Evolutionary conservation across 2,113 vertebrate genomes (phyloP).

Genomic region (Corythoichthys haematopterus): DNA sequence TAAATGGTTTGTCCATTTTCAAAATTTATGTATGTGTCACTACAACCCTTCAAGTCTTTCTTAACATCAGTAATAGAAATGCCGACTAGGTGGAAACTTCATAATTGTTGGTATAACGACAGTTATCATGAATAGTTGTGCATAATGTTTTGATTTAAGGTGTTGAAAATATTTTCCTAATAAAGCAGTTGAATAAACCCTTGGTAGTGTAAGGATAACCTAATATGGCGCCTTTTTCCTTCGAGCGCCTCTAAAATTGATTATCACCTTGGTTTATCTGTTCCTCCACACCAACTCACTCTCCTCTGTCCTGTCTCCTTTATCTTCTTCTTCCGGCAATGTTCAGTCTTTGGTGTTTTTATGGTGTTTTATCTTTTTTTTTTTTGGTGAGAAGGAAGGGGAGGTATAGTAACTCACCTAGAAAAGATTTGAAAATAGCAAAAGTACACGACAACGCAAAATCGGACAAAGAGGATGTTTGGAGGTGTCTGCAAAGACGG

Average conservation of each 20-base stretch:
- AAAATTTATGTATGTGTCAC: background rate
- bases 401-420: constrained; percentile 16
- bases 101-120: background rate
- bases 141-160: too few relatives aligned
- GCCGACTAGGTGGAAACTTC: background rate
- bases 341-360: constrained; percentile 24
- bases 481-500: constrained; percentile 18
- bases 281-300: constrained; percentile 17
- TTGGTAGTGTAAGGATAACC: background rate
- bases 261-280: constrained; percentile 13
- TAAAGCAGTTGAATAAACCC: too few relatives aligned
- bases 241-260: background rate
- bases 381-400: background rate
- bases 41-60: background rate
- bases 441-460: constrained; percentile 26
- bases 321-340: constrained; percentile 11
- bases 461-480: constrained; percentile 39
- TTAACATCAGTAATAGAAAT: background rate
- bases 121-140: background rate
- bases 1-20: background rate
- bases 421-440: constrained; percentile 64
- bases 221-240: constrained; percentile 4
- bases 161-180: too few relatives aligned
- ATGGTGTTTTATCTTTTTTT: constrained; percentile 23
- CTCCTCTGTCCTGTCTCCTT: constrained; percentile 4